Percentiles rank a stretch among this genome's conserved stretches.
phyloP scores from a whole-genome alignment of 2,888 invertebrate genomes.

The Seira sanloemensis region DNA sequence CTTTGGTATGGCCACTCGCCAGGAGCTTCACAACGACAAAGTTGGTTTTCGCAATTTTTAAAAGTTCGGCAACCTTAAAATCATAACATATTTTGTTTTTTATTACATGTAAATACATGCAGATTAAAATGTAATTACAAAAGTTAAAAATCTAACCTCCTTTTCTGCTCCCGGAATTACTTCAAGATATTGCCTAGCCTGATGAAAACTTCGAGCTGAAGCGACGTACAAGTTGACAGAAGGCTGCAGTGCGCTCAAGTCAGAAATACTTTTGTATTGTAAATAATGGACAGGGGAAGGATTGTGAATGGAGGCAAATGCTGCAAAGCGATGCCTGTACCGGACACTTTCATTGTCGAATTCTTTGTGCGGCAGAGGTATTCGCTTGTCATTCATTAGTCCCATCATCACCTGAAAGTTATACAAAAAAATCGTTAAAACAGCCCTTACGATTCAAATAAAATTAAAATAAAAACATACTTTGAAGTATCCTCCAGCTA shows the following conservation, averaged over 20 bases:
- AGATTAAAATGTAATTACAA: not conserved
- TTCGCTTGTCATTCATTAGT: constrained; percentile 90
- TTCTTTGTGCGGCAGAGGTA: constrained; percentile 87
- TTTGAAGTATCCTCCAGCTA: constrained; percentile 97
- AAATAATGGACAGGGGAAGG: constrained; percentile 94
- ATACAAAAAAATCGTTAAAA: constrained; percentile 65
- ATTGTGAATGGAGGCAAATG: constrained; percentile 89
- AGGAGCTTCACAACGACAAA: constrained; percentile 95
- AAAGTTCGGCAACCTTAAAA: constrained; percentile 85
- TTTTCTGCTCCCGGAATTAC: constrained; percentile 86
- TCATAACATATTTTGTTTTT: constrained; percentile 58
- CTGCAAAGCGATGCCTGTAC: constrained; percentile 94
- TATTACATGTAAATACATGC: not conserved
- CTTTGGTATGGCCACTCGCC: constrained; percentile 93
- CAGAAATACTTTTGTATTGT: constrained; percentile 84
- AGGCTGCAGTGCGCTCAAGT: constrained; percentile 71
- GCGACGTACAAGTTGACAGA: constrained; percentile 81
- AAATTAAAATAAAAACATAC: constrained; percentile 76
- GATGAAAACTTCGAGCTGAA: constrained; percentile 94
- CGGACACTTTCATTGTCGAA: constrained; percentile 96
- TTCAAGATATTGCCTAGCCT: constrained; percentile 90
- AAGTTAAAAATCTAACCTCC: constrained; percentile 79
- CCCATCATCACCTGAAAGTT: constrained; percentile 90
- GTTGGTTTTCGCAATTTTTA: constrained; percentile 96
- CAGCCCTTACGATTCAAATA: not conserved